These are phyloP conservation scores for Trogon surrucura DNA, from an alignment of 2,113 vertebrate species.

Conservation along the genomic window DNA sequence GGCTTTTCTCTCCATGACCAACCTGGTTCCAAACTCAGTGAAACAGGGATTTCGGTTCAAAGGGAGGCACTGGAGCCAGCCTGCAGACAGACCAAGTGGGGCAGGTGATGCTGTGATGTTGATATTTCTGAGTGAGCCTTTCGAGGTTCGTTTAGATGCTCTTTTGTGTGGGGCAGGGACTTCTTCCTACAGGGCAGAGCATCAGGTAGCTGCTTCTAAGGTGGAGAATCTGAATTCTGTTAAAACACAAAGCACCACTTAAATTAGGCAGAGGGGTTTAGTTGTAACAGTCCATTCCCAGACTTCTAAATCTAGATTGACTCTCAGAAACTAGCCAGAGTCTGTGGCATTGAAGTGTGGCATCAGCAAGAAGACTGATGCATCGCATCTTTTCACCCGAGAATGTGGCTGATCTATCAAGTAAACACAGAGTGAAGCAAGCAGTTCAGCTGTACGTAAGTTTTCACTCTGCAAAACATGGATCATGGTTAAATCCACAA, in stretches of 20 bases:
- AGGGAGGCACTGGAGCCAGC: neutral
- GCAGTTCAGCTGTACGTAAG: neutral
- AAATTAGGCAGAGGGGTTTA: neutral
- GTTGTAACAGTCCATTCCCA: neutral
- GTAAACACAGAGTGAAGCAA: rapidly evolving
- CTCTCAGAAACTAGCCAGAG: neutral
- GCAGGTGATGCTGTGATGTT: neutral
- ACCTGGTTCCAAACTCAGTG: neutral
- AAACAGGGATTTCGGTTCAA: neutral
- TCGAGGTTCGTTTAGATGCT: neutral
- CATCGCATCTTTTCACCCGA: neutral
- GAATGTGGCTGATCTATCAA: too few relatives aligned
- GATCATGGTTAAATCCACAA: neutral
- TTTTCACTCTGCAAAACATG: neutral
- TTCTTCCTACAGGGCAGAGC: neutral
- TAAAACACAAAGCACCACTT: neutral
- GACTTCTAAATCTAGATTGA: neutral
- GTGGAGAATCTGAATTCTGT: neutral
- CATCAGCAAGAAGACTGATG: neutral
- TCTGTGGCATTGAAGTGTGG: too few relatives aligned
- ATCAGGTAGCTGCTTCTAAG: neutral
- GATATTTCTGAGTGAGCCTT: neutral
- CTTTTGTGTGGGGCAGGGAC: neutral
- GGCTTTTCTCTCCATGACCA: neutral
- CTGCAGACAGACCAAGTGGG: neutral